Percentiles rank a stretch among this genome's conserved stretches.
These are phyloP conservation scores for Pterois miles DNA, from an alignment of 2,797 vertebrate species.

Conservation along the genomic window DNA sequence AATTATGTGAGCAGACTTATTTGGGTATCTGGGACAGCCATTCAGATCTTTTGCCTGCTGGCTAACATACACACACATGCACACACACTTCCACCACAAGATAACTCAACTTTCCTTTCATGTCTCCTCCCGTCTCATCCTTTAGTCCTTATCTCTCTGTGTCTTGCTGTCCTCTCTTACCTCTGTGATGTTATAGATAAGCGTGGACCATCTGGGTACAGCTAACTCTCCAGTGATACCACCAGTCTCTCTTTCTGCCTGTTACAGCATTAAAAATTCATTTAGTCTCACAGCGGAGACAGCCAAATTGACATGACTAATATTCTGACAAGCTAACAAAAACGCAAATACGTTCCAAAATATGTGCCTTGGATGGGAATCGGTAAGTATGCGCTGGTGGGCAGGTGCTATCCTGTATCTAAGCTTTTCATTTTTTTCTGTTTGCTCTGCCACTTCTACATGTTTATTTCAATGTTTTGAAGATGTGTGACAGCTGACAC, in stretches of 20 bases:
- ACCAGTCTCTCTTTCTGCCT: conserved; percentile 14
- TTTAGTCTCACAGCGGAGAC: conserved; percentile 7
- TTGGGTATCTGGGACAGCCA: conserved; percentile 78
- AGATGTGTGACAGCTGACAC: neutral
- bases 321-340: conserved; percentile 18
- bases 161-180: conserved; percentile 30
- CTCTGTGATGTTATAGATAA: conserved; percentile 53
- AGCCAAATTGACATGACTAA: conserved; percentile 17
- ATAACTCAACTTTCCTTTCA: conserved; percentile 36
- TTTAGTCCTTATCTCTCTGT: conserved; percentile 14
- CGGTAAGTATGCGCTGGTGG: neutral
- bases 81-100: conserved; percentile 20
- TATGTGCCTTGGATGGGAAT: neutral
- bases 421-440: neutral
- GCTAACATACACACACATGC: conserved; percentile 31
- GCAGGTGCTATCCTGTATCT: neutral
- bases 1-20: conserved; percentile 77
- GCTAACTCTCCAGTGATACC: conserved; percentile 26
- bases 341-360: neutral
- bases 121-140: conserved; percentile 8
- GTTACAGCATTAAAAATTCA: conserved; percentile 19
- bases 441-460: neutral
- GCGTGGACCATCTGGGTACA: conserved; percentile 51
- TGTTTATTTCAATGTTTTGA: neutral
- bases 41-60: conserved; percentile 60